phyloP scores from a whole-genome alignment of 2,113 vertebrate genomes.

The Eurystomus gularis region DNA sequence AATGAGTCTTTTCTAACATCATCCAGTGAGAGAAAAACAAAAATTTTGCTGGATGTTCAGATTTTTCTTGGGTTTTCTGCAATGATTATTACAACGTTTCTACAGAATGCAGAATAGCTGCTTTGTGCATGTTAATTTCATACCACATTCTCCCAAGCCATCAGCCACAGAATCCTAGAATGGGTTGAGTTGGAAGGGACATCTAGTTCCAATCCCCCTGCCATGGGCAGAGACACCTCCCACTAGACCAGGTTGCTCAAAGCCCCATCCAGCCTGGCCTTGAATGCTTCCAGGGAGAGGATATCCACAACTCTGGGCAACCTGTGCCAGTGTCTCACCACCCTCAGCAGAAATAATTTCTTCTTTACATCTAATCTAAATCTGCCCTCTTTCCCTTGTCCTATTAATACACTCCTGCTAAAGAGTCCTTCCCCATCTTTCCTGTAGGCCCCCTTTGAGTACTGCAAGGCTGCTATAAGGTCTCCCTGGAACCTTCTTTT shows the following conservation, averaged over 20 bases:
- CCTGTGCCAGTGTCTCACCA: background rate
- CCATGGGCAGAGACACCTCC: background rate
- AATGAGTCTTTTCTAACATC: accelerated
- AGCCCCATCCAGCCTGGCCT: background rate
- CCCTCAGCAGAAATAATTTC: background rate
- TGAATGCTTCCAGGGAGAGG: background rate
- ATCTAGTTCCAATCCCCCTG: background rate
- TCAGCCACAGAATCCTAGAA: background rate
- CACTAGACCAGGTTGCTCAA: background rate
- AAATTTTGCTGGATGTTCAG: background rate
- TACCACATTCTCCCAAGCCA: background rate
- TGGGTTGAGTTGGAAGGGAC: background rate
- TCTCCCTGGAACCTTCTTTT: background rate
- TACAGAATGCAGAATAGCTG: background rate
- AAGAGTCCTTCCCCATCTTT: background rate
- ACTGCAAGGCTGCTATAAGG: background rate
- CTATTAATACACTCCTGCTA: accelerated
- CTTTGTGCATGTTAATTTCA: background rate
- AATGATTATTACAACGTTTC: background rate
- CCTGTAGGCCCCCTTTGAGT: background rate
- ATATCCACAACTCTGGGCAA: background rate
- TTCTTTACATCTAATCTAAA: background rate
- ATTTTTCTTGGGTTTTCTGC: background rate
- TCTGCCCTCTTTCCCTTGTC: accelerated
- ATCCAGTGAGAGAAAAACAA: background rate